Evolutionary conservation across 1,140 invertebrate genomes (phyloP), one percentile per base, ranked within the genome.

Genomic region (Chelonus insularis): DNA sequence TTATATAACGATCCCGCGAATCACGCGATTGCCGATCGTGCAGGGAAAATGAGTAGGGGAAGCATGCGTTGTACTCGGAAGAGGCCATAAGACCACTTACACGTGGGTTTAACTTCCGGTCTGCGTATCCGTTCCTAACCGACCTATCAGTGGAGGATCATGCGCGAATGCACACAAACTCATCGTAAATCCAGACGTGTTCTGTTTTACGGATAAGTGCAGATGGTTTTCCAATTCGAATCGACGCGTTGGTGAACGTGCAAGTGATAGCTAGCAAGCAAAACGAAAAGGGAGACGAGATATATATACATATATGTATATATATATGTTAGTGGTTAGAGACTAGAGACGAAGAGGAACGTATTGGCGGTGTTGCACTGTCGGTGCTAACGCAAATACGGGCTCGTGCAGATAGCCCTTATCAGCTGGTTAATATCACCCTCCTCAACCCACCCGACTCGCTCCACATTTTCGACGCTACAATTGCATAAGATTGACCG

Each of bases 401-500:
- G 64, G 60, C 61, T 65, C 60, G 64, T 65, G 64, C 60, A 62
- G 64, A 65, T 65, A 65, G 61, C 56, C 60, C 64, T 65, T 65
- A 65, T 65, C 64, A 47, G 25, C 29, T 25, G 64, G 60, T 59
- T 65, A 65, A 65, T 65, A 65, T 65, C 64, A 18, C 56, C 29
- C 37, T 57, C 23, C 48, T 37, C 60, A 43, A 36, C 43, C 63
- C 50, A 36, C 59, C 60, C 29, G 41, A 60, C 55, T 63, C 59
- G 59, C 59, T 67, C 56, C 51, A 66, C 63, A 65, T 68, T 69
- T 69, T 72, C 63, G 34, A 63, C 48, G 66, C 21, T 63, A 62
- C 54, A 71, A 71, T 72, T 70, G 58, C 68, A 69, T 60, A 68
- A 71, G 67, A 68, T 73, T 55, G 64, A 70, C 50, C 64, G 66